Evolutionary conservation across 2,888 invertebrate species (phyloP), one percentile per base, ranked within the genome.

Genomic region (Notodromas monacha): DNA sequence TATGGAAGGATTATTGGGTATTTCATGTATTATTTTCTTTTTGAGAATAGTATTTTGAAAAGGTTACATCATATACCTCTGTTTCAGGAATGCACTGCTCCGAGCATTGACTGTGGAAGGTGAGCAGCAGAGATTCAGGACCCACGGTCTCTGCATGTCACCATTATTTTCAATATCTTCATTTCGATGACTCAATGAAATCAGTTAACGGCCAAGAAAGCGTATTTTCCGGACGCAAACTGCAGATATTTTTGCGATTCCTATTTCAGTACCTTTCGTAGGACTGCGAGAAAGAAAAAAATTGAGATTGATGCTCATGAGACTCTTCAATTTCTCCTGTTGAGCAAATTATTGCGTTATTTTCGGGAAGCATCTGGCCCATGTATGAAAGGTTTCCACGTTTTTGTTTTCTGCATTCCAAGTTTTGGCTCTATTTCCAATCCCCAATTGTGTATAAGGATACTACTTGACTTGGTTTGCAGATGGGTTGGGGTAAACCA

Each of bases 121-220:
- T 63, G 61, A 28, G 65, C 68, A n/a, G n/a, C n/a, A 38, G 61
- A 62, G 34, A 52, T 68, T 16, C 64, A 63, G 43, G 55, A 70
- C 32, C 70, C 70, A 37, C 86, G 92, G 35, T 67, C 79, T 27
- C 72, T 79, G 55, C 96, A 96, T 57, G 96, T 92, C 58, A 99
- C 96, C 33, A 74, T 96, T 48, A 92, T 96, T 49, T 99, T 99
- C 61, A 96, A 99, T 58, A 74, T 89, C 15, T 96, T 96, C 57
- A 96, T 96, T 39, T 77, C 99, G 81, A 99, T 96, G 96, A 96
- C 96, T 92, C 61, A 96, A 99, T 61, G 96, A 99, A 60, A 81
- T 96, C 51, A 61, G 92, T 96, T 46, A 96, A 96, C 56, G 92
- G 92, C 38, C 89, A 99, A 57, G 61, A 96, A 41, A 92, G 99